phyloP scores from a whole-genome alignment of 2,113 vertebrate genomes.

The human region DNA sequence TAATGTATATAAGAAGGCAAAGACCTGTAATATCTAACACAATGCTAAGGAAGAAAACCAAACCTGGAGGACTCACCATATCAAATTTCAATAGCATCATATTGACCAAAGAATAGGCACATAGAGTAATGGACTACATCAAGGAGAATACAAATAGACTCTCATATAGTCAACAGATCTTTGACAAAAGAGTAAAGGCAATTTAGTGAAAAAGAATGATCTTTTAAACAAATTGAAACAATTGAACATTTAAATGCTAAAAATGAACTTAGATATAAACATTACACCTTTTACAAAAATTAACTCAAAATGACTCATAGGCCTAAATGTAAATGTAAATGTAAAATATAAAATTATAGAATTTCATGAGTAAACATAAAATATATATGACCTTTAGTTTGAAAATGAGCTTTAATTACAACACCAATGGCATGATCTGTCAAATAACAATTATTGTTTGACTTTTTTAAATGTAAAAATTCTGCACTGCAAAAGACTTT shows the following conservation, averaged over 20 bases:
- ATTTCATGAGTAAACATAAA: not conserved
- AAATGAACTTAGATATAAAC: not conserved
- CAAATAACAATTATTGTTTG: not conserved
- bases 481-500: not conserved
- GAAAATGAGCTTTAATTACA: not conserved
- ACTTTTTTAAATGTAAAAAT: not conserved
- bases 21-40: not conserved
- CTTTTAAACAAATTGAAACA: not conserved
- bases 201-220: not conserved
- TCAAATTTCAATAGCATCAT: not conserved
- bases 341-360: not conserved
- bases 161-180: not conserved
- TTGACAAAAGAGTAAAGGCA: not conserved
- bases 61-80: not conserved
- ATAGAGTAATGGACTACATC: not conserved
- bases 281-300: not conserved
- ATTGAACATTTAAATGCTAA: not conserved
- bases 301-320: not conserved
- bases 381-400: not conserved
- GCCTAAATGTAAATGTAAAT: not conserved
- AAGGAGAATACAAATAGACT: not conserved
- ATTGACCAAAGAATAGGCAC: not conserved
- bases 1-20: not conserved
- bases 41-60: not conserved
- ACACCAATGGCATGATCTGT: not conserved